Conservation (phyloP, 2,113 vertebrate species). For the Tichodroma muraria region DNA sequence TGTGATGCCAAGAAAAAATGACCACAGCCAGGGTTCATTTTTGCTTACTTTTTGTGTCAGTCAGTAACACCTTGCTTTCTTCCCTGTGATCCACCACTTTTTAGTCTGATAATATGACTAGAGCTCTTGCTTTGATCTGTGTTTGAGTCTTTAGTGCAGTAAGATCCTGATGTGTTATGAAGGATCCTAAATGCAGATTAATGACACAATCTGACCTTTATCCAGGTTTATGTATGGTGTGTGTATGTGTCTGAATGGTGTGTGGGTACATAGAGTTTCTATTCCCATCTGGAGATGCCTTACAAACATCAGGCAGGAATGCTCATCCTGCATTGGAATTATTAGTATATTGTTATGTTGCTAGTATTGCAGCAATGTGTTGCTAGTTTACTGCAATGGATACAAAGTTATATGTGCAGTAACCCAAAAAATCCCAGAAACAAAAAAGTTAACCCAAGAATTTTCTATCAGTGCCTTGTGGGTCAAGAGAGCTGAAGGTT, state of each 20-base stretch:
- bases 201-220: not conserved
- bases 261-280: not conserved
- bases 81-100: not conserved
- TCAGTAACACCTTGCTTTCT: not conserved
- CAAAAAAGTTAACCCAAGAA: not conserved
- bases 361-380: no score
- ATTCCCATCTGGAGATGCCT: not conserved
- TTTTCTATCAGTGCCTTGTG: not conserved
- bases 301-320: not conserved
- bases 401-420: not conserved
- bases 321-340: not conserved
- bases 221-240: not conserved
- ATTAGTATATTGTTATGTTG: not conserved
- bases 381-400: not conserved
- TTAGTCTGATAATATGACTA: accelerated
- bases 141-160: not conserved
- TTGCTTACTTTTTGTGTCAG: not conserved
- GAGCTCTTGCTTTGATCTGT: not conserved
- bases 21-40: not conserved
- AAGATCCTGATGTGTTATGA: not conserved
- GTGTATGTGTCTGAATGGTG: accelerated
- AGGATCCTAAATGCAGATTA: not conserved
- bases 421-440: not conserved
- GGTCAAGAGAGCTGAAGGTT: not conserved
- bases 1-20: not conserved